Percentiles rank a stretch among this genome's conserved stretches.
These are phyloP conservation scores for Schizaphis graminum DNA, from an alignment of 2,888 invertebrate genomes.

Conservation along the genomic window DNA sequence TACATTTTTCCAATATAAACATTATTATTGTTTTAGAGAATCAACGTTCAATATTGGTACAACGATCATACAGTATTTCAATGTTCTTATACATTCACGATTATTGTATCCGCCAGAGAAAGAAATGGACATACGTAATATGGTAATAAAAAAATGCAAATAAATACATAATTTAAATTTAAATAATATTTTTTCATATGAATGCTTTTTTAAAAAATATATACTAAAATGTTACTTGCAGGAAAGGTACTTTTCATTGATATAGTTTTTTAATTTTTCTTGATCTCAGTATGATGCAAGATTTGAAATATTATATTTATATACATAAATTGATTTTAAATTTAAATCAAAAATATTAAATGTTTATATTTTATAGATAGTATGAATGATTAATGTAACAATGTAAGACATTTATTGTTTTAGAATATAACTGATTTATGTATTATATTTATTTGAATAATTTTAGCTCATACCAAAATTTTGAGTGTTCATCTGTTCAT, in stretches of 20 bases:
- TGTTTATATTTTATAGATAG: too few relatives aligned
- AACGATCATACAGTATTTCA: slow-evolving; percentile 47
- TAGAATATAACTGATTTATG: too few relatives aligned
- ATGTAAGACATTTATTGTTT: too few relatives aligned
- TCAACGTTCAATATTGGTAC: not conserved
- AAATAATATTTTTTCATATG: not conserved
- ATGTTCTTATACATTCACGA: not conserved
- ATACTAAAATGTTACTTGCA: too few relatives aligned
- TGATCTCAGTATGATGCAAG: not conserved
- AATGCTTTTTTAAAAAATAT: not conserved
- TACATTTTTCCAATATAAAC: not conserved
- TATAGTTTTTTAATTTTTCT: not conserved
- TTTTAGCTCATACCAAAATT: too few relatives aligned
- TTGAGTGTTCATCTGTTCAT: not conserved
- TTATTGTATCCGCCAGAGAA: slow-evolving; percentile 1
- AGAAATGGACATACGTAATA: not conserved
- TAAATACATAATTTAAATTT: not conserved
- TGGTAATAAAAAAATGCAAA: not conserved
- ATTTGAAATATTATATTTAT: too few relatives aligned
- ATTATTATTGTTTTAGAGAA: slow-evolving; percentile 18
- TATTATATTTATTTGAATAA: too few relatives aligned
- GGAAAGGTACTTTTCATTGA: not conserved
- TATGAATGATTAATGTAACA: too few relatives aligned
- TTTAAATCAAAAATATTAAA: too few relatives aligned
- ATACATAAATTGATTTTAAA: too few relatives aligned